Evolutionary conservation across 2,797 vertebrate species (phyloP).

Genomic region (Lophius americanus): DNA sequence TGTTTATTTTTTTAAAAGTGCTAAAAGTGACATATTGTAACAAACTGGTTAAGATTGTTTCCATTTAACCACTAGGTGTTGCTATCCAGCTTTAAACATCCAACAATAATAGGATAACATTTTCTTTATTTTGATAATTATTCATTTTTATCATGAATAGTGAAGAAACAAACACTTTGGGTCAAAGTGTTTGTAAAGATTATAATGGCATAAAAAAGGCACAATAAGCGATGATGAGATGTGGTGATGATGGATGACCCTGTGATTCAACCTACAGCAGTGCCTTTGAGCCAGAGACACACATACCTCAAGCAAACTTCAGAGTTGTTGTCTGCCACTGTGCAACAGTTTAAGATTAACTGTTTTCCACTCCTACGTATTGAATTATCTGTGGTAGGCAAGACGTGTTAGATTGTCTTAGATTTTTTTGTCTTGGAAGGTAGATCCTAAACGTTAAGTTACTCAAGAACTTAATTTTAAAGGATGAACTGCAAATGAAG

Average conservation of each 20-base stretch:
- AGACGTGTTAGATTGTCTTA: neutral
- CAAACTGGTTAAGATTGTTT: slow-evolving; percentile 34
- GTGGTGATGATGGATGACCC: neutral
- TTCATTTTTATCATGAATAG: slow-evolving; percentile 7
- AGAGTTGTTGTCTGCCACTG: slow-evolving; percentile 1
- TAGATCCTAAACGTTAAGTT: neutral
- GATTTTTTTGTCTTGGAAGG: neutral
- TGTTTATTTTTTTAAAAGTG: slow-evolving; percentile 28
- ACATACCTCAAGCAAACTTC: slow-evolving; percentile 1
- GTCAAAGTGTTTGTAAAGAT: slow-evolving; percentile 12
- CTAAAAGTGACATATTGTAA: slow-evolving; percentile 29
- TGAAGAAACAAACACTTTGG: slow-evolving; percentile 4
- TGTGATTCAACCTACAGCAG: neutral
- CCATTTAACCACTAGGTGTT: slow-evolving; percentile 64
- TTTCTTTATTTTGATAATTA: slow-evolving; percentile 1
- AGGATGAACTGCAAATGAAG: neutral
- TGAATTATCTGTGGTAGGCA: neutral
- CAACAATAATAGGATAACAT: slow-evolving; percentile 22
- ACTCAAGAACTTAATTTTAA: slow-evolving; percentile 8
- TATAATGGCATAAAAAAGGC: slow-evolving; percentile 41
- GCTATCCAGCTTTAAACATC: slow-evolving; percentile 37
- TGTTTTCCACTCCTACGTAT: neutral
- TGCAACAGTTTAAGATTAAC: neutral
- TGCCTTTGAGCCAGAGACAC: slow-evolving; percentile 2
- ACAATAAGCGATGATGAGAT: slow-evolving; percentile 29